Conservation (phyloP, 2,797 vertebrate genomes). For the Periparus ater region DNA sequence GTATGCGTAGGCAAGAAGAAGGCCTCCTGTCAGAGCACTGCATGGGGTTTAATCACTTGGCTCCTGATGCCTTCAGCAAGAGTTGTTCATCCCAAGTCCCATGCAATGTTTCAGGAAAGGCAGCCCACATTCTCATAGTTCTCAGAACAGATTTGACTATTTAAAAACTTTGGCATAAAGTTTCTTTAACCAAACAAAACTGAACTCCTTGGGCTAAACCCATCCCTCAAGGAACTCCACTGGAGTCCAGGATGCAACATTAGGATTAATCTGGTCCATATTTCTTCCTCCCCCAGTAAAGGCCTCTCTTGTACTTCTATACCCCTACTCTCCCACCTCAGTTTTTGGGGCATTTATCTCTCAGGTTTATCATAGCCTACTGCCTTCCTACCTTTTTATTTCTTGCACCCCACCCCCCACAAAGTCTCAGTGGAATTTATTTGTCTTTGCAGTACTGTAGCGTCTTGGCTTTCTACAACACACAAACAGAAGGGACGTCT, state of each 20-base stretch:
- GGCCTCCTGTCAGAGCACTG: conserved; percentile 60
- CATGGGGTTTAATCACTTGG: conserved; percentile 64
- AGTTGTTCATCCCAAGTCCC: conserved; percentile 56
- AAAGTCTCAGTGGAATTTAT: neutral
- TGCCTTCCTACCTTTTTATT: neutral
- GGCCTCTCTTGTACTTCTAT: neutral
- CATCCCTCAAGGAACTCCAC: neutral
- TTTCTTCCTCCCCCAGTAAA: neutral
- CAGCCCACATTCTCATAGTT: conserved; percentile 46
- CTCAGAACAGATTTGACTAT: conserved; percentile 58
- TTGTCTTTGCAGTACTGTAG: neutral
- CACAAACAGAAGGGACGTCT: neutral
- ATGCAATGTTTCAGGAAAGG: conserved; percentile 54
- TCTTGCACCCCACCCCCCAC: fast-evolving
- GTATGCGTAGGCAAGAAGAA: conserved; percentile 49
- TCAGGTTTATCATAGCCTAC: neutral
- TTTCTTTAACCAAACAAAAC: conserved; percentile 55
- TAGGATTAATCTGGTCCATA: conserved; percentile 10
- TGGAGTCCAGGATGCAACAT: conserved; percentile 1
- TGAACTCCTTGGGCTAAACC: conserved; percentile 41
- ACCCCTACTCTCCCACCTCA: neutral
- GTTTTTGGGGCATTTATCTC: neutral
- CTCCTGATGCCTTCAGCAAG: conserved; percentile 35
- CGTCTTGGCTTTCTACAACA: neutral
- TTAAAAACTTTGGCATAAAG: conserved; percentile 43